Percentiles rank a stretch among this genome's conserved stretches.
Conservation (phyloP, 2,113 vertebrate genomes). For the Sigmodon hispidus region DNA sequence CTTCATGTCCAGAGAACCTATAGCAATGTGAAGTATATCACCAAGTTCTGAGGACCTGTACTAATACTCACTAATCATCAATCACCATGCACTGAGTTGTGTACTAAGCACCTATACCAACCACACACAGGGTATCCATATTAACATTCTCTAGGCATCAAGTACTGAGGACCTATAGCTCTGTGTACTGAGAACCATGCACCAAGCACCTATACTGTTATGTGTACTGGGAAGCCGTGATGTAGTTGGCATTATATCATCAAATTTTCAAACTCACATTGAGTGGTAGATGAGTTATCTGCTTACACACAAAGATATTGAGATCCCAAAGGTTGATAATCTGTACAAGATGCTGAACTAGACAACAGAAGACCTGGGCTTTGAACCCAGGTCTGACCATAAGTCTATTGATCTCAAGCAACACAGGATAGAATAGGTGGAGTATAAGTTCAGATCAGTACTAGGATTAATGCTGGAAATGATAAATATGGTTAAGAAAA, state of each 20-base stretch:
- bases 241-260: neutral
- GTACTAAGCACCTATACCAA: neutral
- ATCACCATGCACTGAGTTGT: neutral
- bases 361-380: neutral
- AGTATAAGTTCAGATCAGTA: neutral
- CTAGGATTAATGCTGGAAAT: neutral
- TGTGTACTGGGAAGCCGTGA: neutral
- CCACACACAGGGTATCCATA: neutral
- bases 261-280: neutral
- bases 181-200: neutral
- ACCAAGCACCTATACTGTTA: neutral
- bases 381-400: neutral
- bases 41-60: neutral
- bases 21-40: too few species aligned
- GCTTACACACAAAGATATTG: neutral
- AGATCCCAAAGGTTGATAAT: neutral
- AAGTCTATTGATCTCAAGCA: neutral
- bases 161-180: neutral
- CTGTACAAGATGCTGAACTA: neutral
- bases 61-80: too few species aligned
- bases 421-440: neutral
- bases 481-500: neutral
- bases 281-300: neutral
- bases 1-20: neutral
- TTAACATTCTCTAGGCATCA: neutral